Conservation (phyloP, 2,888 invertebrate genomes). For the Cryptocheilus praepositus region DNA sequence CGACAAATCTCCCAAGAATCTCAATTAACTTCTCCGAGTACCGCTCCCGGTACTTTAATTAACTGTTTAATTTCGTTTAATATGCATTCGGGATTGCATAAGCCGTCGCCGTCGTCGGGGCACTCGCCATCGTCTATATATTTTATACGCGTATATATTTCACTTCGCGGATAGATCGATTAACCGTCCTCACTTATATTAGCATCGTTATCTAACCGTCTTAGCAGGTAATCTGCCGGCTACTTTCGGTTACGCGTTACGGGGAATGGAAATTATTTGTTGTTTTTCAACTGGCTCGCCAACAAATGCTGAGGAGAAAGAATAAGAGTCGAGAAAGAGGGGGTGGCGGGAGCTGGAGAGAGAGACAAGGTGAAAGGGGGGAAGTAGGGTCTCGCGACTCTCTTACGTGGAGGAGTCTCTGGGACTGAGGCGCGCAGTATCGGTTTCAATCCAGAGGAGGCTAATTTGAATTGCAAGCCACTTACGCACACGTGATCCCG, state of each 20-base stretch:
- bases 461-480: conserved; percentile 69
- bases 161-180: conserved; percentile 28
- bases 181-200: conserved; percentile 12
- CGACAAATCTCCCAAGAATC: conserved; percentile 75
- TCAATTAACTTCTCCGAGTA: conserved; percentile 72
- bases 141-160: conserved; percentile 15
- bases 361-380: background rate
- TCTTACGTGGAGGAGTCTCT: background rate
- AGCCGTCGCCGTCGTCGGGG: conserved; percentile 34
- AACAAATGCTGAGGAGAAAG: background rate
- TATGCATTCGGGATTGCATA: conserved; percentile 69
- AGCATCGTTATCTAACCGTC: no score
- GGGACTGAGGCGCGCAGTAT: conserved; percentile 26
- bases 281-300: no score
- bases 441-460: conserved; percentile 58
- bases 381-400: conserved; percentile 4
- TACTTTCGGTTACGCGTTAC: no score
- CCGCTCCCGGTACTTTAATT: conserved; percentile 67
- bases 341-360: background rate
- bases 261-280: no score
- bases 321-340: background rate
- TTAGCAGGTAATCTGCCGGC: no score
- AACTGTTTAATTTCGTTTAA: conserved; percentile 75
- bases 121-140: background rate
- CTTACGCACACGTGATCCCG: conserved; percentile 58